Base-by-base conservation (phyloP, 2,888 invertebrate genomes). In the Cephus pygmeus region DNA sequence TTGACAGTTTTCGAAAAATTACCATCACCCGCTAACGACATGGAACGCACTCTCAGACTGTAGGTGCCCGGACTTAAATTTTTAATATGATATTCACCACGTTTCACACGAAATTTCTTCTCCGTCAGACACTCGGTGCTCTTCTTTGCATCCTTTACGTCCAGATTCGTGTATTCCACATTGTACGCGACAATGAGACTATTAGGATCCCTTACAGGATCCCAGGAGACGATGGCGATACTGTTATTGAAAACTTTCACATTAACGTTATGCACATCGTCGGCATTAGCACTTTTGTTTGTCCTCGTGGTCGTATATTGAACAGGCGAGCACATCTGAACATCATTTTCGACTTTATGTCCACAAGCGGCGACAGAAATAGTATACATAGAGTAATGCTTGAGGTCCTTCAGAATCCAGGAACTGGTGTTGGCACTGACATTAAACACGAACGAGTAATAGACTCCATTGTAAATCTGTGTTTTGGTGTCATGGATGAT, bases 111-210 rank as follows among this genome's bases (percentile, higher is more conserved):
- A 77, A 89, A 85, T 3, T 87, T 81, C 40, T 86, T 84, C 40
- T 91, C 88, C 0, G 93, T 91, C 1, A 94, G 91, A 85, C 95
- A 96, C n/a, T 90, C 89, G 2, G 86, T 87, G 4, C 84, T 84
- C 69, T 90, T 90, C 73, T 90, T 90, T 2, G 91, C 88, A 77
- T 91, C 89, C 73, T 88, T 89, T 30, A 89, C 84, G 75, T 92
- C 90, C 1, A 87, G 79, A 77, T 90, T 90, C 80, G 92, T 92
- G 85, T 94, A 93, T 81, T 94, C 93, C 15, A 95, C 88, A 34
- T 93, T 92, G 87, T 95, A 96, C 0, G 94, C 93, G 11, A 95
- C 91, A 11, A 95, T 93, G 4, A 94, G 86, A 0, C 95, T 94
- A 87, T 96, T 96, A 0, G 95, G 95, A 34, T 92, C 82, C n/a